Evolutionary conservation across 2,113 vertebrate genomes (phyloP).

Genomic region (Ovibos moschatus): DNA sequence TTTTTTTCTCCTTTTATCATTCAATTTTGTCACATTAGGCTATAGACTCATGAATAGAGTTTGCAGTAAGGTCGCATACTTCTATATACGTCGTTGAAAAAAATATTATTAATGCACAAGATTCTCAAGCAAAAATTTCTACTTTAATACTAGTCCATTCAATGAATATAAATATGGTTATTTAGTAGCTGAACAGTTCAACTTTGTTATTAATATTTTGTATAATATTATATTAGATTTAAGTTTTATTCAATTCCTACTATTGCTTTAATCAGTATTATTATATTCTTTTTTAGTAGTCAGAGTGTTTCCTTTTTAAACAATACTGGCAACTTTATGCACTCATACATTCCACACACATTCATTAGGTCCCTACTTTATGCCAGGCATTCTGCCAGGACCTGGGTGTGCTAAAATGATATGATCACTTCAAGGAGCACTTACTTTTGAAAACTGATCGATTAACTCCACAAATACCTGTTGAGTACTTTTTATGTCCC

Average conservation of each 20-base stretch:
- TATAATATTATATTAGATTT: neutral
- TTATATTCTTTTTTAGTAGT: slow-evolving; percentile 4
- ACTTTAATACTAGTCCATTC: neutral
- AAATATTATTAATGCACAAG: neutral
- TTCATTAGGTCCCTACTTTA: neutral
- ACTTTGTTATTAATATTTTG: neutral
- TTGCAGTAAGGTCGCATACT: neutral
- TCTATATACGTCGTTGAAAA: neutral
- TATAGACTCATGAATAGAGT: neutral
- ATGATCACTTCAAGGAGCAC: neutral
- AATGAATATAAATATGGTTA: neutral
- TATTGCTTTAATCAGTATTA: neutral
- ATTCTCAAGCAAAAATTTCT: neutral
- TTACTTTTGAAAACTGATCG: neutral
- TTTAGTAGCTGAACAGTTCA: slow-evolving; percentile 13
- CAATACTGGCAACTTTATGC: neutral
- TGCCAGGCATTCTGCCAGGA: neutral
- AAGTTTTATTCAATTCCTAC: neutral
- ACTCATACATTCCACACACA: neutral
- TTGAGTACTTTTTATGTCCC: neutral
- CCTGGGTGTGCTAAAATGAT: neutral
- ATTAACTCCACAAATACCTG: neutral
- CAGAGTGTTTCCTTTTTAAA: neutral
- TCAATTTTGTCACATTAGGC: neutral
- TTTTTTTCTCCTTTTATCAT: neutral